Conservation (phyloP, 23 tunicate species). For the Diplosoma virens region DNA sequence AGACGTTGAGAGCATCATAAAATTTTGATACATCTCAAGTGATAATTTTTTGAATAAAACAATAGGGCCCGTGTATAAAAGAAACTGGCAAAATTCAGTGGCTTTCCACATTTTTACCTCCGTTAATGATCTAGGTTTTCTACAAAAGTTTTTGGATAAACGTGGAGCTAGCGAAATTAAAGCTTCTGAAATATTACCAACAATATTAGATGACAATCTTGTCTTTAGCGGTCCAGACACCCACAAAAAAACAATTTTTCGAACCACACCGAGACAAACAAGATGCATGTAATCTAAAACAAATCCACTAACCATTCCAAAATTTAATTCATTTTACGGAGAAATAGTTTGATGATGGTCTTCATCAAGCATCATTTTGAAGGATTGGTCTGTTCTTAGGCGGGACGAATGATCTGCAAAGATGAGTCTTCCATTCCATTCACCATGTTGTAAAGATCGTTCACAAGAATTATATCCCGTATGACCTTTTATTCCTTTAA, state of each 20-base stretch:
- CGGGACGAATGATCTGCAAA: background rate
- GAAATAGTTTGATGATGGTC: conserved; percentile 24
- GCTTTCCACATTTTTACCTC: conserved; percentile 46
- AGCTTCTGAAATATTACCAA: background rate
- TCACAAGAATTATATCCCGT: conserved; percentile 36
- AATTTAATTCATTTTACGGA: conserved; percentile 14
- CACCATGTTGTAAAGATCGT: conserved; percentile 31
- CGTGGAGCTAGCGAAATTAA: background rate
- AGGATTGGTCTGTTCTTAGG: conserved; percentile 27
- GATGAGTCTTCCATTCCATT: conserved; percentile 31
- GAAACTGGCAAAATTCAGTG: conserved; percentile 33
- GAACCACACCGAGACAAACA: conserved; percentile 31
- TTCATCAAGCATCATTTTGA: conserved; percentile 14
- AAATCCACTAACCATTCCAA: conserved; percentile 38
- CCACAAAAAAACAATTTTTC: conserved; percentile 30
- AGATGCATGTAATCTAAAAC: conserved; percentile 58
- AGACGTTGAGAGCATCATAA: background rate
- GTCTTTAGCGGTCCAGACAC: conserved; percentile 14
- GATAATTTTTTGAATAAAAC: background rate
- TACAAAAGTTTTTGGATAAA: conserved; percentile 30
- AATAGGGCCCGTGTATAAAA: conserved; percentile 21
- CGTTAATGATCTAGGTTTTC: background rate
- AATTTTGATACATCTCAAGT: background rate
- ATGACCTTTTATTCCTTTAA: conserved; percentile 41
- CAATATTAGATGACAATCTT: background rate